These are phyloP conservation scores for Ariolimax columbianus DNA, from an alignment of 2,888 invertebrate genomes.

Conservation along the genomic window DNA sequence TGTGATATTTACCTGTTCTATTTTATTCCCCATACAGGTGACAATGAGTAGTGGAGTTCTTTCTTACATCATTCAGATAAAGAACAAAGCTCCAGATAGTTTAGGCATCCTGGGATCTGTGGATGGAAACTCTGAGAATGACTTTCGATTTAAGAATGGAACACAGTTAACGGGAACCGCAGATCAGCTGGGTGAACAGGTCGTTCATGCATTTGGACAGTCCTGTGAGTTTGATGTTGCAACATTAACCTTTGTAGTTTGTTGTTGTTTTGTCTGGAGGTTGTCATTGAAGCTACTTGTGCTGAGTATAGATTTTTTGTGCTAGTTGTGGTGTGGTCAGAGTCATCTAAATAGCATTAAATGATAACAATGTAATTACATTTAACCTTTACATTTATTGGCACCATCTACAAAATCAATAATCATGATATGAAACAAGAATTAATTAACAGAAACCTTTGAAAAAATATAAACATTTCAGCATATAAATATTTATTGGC, in stretches of 20 bases:
- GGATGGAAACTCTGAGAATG: constrained; percentile 12
- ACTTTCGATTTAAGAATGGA: constrained; percentile 13
- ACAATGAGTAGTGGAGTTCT: neutral
- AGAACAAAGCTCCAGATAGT: neutral
- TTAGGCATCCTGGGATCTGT: neutral
- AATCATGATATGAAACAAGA: too few relatives aligned
- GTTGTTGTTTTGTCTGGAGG: too few relatives aligned
- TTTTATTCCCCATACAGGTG: neutral
- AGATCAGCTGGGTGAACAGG: neutral
- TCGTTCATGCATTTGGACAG: neutral
- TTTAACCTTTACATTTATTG: too few relatives aligned
- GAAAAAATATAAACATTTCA: too few relatives aligned
- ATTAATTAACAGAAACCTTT: too few relatives aligned
- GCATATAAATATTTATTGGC: too few relatives aligned
- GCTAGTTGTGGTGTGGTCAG: too few relatives aligned
- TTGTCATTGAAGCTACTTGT: too few relatives aligned
- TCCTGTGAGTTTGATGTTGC: constrained; percentile 4
- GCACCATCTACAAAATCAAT: too few relatives aligned
- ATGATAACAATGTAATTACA: too few relatives aligned
- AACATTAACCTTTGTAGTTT: neutral
- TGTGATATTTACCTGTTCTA: neutral
- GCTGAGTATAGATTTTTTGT: too few relatives aligned
- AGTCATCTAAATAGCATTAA: too few relatives aligned
- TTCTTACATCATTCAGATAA: neutral
- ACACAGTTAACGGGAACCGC: neutral